Evolutionary conservation across 1,140 invertebrate species (phyloP), one percentile per base, ranked within the genome.

Genomic region (Diorhabda sublineata): DNA sequence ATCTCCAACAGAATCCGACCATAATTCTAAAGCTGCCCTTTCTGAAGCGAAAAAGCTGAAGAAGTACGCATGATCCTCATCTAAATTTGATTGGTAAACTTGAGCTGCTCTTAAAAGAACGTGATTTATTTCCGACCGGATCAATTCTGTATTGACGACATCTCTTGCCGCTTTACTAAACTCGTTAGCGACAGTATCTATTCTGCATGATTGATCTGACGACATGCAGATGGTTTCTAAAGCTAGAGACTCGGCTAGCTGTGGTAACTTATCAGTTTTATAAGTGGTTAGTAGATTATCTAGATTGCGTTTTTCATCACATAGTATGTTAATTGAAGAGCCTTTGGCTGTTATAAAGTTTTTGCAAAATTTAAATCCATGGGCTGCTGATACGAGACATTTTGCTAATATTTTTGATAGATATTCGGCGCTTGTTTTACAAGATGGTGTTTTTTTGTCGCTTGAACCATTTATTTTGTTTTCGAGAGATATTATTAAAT

Each of bases 91-190:
- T 83, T 82, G 88, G 73, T 90, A 90, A 8, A 86, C 79, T 72
- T 88, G 87, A 5, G 88, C 88, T 71, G 87, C 89, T 11, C 87
- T 83, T 64, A 84, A 83, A 70, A 92, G 85, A 3, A 91, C 88
- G 69, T 91, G 88, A 9, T 88, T 86, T 66, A 92, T 88, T 79
- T 92, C 90, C 1, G 87, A 87, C 73, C 90, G 89, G 8, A 91
- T 87, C 2, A 92, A 80, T 76, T 91, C 89, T 26, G 87, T 85
- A 72, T 88, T 89, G 3, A 91, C 86, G 1, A 87, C 86, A 75
- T 92, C 88, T 69, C 89, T 86, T 2, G 90, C 90, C 57, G 86
- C 81, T 52, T 83, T 85, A 87, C 87, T 90, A 3, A 89, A 87
- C 63, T 82, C 82, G 72, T 87, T 79, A 45, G 84, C 83, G 3